A percentile compares a stretch with the other conserved stretches of the same genome.
These are phyloP conservation scores for Andrena camellia DNA, from an alignment of 2,888 invertebrate genomes.

Conservation along the genomic window DNA sequence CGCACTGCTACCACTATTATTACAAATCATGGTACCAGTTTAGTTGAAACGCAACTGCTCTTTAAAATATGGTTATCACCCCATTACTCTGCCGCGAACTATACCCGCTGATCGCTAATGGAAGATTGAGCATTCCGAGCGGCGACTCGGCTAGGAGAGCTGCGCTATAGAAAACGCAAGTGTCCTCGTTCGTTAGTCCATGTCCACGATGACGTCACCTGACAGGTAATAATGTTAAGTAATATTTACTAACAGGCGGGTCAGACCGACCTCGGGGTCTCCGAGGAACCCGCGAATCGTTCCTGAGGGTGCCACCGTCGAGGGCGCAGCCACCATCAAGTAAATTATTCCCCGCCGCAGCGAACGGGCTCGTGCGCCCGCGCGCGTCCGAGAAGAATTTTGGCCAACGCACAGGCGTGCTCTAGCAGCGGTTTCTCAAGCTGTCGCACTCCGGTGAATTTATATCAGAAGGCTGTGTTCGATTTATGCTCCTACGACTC, in stretches of 20 bases:
- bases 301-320: conserved; percentile 65
- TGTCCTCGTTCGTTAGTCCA: conserved; percentile 72
- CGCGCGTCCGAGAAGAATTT: conserved; percentile 46
- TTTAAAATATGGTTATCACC: too few relatives aligned
- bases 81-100: too few relatives aligned
- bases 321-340: conserved; percentile 75
- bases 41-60: too few relatives aligned
- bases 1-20: too few relatives aligned
- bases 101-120: too few relatives aligned
- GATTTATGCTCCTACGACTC: conserved; percentile 24
- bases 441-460: conserved; percentile 36
- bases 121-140: conserved; percentile 2
- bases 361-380: neutral
- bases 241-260: conserved; percentile 77
- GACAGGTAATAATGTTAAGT: conserved; percentile 78
- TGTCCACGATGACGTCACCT: conserved; percentile 66
- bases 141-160: neutral
- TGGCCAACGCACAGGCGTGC: conserved; percentile 20
- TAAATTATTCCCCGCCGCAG: conserved; percentile 68
- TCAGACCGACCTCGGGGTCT: conserved; percentile 54
- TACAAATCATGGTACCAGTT: too few relatives aligned
- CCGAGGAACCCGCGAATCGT: conserved; percentile 57
- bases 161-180: conserved; percentile 24
- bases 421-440: conserved; percentile 19
- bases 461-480: conserved; percentile 25